phyloP scores from a whole-genome alignment of 2,113 vertebrate genomes.

The Ictidomys tridecemlineatus region DNA sequence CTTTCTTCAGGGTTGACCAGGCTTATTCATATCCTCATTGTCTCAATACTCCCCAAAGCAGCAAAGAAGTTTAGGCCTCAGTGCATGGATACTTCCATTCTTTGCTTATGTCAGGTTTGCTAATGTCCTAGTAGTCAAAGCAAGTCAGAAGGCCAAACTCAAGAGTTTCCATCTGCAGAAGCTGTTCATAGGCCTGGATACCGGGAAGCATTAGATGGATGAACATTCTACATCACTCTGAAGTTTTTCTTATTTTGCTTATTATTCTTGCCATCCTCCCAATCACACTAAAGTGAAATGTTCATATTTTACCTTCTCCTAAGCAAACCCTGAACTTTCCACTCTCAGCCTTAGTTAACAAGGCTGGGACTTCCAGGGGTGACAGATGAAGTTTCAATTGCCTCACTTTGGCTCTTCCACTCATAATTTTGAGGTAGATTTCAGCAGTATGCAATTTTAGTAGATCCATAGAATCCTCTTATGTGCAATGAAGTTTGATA shows the following conservation, averaged over 20 bases:
- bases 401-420: not conserved
- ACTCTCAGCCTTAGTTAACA: not conserved
- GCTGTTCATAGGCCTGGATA: not conserved
- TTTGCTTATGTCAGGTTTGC: not conserved
- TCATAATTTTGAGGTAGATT: not conserved
- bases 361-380: not conserved
- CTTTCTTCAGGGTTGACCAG: too few relatives aligned
- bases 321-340: not conserved
- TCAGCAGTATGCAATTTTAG: not conserved
- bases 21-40: not conserved
- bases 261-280: not conserved
- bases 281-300: not conserved
- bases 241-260: not conserved
- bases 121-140: not conserved
- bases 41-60: not conserved
- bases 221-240: not conserved
- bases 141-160: not conserved
- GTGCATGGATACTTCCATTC: not conserved
- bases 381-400: not conserved
- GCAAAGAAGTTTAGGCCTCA: not conserved
- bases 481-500: not conserved
- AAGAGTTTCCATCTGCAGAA: not conserved
- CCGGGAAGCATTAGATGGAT: not conserved
- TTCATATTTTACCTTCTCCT: not conserved
- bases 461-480: not conserved